A percentile compares a stretch with the other conserved stretches of the same genome.
phyloP scores from a whole-genome alignment of 2,888 invertebrate species.

The Phasia obesa region DNA sequence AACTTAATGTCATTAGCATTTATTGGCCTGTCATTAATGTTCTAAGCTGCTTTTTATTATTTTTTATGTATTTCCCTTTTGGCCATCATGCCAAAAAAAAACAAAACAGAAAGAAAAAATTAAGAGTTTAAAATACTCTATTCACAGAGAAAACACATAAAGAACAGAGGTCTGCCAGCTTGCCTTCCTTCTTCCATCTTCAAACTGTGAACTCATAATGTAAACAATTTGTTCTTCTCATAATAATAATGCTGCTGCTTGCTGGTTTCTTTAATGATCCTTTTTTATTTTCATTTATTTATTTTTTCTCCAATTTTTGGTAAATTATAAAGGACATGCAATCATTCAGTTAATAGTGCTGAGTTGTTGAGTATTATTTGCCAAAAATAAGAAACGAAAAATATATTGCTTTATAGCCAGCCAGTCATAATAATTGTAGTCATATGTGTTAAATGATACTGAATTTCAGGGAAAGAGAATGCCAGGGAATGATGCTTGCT shows the following conservation, averaged over 20 bases:
- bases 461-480: background rate
- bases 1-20: slow-evolving; percentile 74
- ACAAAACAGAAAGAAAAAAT: slow-evolving; percentile 29
- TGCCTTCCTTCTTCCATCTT: slow-evolving; percentile 23
- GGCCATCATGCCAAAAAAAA: slow-evolving; percentile 60
- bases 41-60: slow-evolving; percentile 69
- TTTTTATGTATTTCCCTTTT: slow-evolving; percentile 47
- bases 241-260: slow-evolving; percentile 41
- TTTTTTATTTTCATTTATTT: slow-evolving; percentile 11
- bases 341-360: slow-evolving; percentile 45
- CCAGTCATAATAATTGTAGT: slow-evolving; percentile 37
- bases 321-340: slow-evolving; percentile 68
- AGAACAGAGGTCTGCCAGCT: slow-evolving; percentile 7
- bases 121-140: slow-evolving; percentile 49
- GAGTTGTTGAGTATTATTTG: slow-evolving; percentile 45
- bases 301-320: slow-evolving; percentile 30
- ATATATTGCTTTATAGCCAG: slow-evolving; percentile 45
- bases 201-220: slow-evolving; percentile 58
- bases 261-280: slow-evolving; percentile 60
- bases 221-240: slow-evolving; percentile 64
- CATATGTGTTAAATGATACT: slow-evolving; percentile 42
- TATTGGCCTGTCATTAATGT: slow-evolving; percentile 75
- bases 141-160: slow-evolving; percentile 30
- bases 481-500: no score
- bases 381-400: slow-evolving; percentile 28